Conservation (phyloP, 2,797 vertebrate genomes). For the Simalia tracyae region DNA sequence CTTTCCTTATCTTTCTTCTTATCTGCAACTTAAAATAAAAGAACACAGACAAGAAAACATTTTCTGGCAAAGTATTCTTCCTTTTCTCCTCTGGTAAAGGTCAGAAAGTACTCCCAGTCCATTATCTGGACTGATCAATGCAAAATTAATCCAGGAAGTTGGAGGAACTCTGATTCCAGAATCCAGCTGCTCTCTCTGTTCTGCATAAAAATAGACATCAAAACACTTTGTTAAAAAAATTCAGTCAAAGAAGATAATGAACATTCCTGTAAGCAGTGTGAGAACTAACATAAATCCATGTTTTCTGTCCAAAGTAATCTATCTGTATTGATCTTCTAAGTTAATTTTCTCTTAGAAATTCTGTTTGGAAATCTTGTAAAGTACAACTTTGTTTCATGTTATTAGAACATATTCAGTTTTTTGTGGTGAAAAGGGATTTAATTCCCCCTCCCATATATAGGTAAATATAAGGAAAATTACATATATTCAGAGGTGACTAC, state of each 20-base stretch:
- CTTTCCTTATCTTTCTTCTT: background rate
- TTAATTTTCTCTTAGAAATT: slow-evolving; percentile 66
- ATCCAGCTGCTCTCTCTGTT: slow-evolving; percentile 16
- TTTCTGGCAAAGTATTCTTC: background rate
- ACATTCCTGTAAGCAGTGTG: slow-evolving; percentile 47
- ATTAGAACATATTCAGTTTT: slow-evolving; percentile 50
- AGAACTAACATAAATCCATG: slow-evolving; percentile 58
- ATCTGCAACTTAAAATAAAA: background rate
- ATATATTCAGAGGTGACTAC: background rate
- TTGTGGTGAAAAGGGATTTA: slow-evolving; percentile 41
- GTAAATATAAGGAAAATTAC: background rate
- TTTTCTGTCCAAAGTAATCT: slow-evolving; percentile 64
- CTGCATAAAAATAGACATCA: slow-evolving; percentile 18
- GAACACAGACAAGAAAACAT: slow-evolving; percentile 7
- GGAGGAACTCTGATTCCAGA: slow-evolving; percentile 16
- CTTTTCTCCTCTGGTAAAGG: background rate
- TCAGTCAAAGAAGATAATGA: slow-evolving; percentile 47
- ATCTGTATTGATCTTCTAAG: slow-evolving; percentile 65
- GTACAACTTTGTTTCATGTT: slow-evolving; percentile 58
- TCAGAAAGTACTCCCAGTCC: background rate
- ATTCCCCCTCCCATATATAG: slow-evolving; percentile 7
- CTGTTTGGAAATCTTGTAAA: slow-evolving; percentile 65
- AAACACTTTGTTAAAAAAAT: slow-evolving; percentile 46
- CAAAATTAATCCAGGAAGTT: background rate
- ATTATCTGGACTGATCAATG: background rate